These are phyloP conservation scores for Mormyrus iriodes DNA, from an alignment of 2,113 vertebrate species.

Conservation along the genomic window DNA sequence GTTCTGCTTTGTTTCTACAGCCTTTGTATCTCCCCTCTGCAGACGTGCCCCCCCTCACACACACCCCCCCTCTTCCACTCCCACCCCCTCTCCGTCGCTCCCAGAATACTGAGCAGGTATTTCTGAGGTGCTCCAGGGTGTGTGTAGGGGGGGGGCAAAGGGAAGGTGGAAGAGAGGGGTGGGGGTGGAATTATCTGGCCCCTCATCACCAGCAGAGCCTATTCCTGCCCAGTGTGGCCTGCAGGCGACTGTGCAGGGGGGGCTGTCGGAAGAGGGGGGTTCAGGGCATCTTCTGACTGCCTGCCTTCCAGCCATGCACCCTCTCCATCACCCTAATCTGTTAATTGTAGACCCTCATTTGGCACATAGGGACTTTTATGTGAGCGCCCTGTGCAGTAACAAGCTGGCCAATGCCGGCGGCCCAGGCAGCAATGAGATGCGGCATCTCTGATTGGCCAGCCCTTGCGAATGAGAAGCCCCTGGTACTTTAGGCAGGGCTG, in stretches of 20 bases:
- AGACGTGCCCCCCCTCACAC: conserved; percentile 41
- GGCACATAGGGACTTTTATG: conserved; percentile 78
- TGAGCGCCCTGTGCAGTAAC: conserved; percentile 65
- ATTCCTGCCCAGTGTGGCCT: conserved; percentile 50
- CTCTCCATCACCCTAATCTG: conserved; percentile 84
- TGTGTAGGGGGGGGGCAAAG: conserved; percentile 26
- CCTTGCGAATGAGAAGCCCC: conserved; percentile 30
- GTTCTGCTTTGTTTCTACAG: conserved; percentile 67
- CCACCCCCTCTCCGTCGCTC: conserved; percentile 12
- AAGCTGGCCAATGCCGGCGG: conserved; percentile 54
- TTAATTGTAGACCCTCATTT: conserved; percentile 78
- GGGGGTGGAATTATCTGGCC: conserved; percentile 67
- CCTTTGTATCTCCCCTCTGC: conserved; percentile 68
- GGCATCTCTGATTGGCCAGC: conserved; percentile 40
- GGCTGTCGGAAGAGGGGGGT: background rate
- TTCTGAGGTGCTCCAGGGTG: conserved; percentile 72
- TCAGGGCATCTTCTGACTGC: conserved; percentile 32
- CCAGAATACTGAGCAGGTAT: conserved; percentile 76
- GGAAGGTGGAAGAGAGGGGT: conserved; percentile 29
- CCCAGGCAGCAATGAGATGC: conserved; percentile 53
- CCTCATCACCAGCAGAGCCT: conserved; percentile 62
- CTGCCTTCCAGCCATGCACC: conserved; percentile 67
- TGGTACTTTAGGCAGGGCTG: conserved; percentile 33
- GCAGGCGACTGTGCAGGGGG: conserved; percentile 51
- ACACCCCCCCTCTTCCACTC: conserved; percentile 37